Percentiles rank a stretch among this genome's conserved stretches.
Evolutionary conservation across 2,113 vertebrate species (phyloP).

Genomic region (Thomomys bottae): DNA sequence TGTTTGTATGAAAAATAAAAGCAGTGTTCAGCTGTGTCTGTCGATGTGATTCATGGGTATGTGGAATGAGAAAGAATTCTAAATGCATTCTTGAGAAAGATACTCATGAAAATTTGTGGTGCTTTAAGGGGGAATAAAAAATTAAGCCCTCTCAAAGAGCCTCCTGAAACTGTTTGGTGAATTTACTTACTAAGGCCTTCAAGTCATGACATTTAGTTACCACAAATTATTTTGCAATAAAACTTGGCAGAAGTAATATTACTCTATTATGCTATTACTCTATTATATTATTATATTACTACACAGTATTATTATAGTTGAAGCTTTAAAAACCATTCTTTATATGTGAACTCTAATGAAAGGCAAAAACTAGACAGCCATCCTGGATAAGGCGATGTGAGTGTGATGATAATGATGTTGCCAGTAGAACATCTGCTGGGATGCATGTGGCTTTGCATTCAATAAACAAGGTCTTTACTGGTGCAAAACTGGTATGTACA

Average conservation of each 20-base stretch:
- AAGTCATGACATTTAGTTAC: constrained; percentile 28
- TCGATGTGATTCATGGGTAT: not conserved
- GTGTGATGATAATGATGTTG: too few species aligned
- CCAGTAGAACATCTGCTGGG: not conserved
- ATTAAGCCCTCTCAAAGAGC: constrained; percentile 17
- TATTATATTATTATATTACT: too few species aligned
- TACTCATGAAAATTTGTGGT: not conserved
- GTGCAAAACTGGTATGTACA: too few species aligned
- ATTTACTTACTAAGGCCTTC: constrained; percentile 24
- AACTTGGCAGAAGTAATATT: constrained; percentile 2
- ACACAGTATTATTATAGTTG: not conserved
- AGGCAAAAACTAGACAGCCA: not conserved
- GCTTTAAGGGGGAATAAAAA: not conserved
- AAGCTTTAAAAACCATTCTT: not conserved
- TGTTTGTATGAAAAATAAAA: not conserved
- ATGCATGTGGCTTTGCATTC: not conserved
- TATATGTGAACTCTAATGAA: not conserved
- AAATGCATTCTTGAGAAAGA: not conserved
- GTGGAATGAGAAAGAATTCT: not conserved
- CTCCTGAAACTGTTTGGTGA: constrained; percentile 25
- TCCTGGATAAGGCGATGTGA: not conserved
- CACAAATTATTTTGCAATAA: constrained; percentile 52
- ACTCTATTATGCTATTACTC: too few species aligned
- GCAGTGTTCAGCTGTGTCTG: not conserved
- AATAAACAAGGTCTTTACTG: not conserved